Percentiles rank a stretch among this genome's conserved stretches.
Evolutionary conservation across 2,888 invertebrate species (phyloP).

Genomic region (Oscheius sp.): DNA sequence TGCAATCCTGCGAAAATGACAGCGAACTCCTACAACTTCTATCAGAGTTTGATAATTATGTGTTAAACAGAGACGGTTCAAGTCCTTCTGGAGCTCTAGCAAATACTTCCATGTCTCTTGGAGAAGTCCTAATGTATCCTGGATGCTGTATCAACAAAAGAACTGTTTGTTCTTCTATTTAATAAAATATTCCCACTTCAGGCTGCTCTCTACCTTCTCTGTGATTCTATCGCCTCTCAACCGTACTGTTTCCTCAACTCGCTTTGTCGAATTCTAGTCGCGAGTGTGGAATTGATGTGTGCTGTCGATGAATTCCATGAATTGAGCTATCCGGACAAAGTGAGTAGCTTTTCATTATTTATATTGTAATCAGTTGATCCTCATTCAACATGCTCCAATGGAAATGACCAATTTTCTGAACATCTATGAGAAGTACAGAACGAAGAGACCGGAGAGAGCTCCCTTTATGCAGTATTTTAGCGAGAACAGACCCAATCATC

Average conservation of each 20-base stretch:
- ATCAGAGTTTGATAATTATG: background rate
- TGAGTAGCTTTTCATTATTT: too few relatives aligned
- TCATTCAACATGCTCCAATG: background rate
- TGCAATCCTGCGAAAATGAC: background rate
- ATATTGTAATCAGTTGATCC: too few relatives aligned
- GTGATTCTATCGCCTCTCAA: too few relatives aligned
- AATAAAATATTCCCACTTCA: too few relatives aligned
- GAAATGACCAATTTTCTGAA: background rate
- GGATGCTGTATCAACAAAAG: too few relatives aligned
- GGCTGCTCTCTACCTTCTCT: too few relatives aligned
- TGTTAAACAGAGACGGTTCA: background rate
- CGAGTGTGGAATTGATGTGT: background rate
- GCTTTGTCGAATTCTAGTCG: background rate
- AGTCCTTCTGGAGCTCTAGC: background rate
- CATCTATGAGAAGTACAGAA: background rate
- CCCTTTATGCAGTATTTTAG: too few relatives aligned
- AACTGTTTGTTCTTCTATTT: too few relatives aligned
- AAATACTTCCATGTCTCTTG: background rate
- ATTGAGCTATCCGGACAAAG: background rate
- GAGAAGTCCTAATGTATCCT: background rate
- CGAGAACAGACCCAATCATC: too few relatives aligned
- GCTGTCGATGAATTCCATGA: background rate
- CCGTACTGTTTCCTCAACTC: too few relatives aligned
- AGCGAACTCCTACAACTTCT: too few relatives aligned
- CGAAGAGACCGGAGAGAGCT: too few relatives aligned